A percentile compares a stretch with the other conserved stretches of the same genome.
Evolutionary conservation across 2,113 vertebrate genomes (phyloP).

Genomic region (Isichthys henryi): DNA sequence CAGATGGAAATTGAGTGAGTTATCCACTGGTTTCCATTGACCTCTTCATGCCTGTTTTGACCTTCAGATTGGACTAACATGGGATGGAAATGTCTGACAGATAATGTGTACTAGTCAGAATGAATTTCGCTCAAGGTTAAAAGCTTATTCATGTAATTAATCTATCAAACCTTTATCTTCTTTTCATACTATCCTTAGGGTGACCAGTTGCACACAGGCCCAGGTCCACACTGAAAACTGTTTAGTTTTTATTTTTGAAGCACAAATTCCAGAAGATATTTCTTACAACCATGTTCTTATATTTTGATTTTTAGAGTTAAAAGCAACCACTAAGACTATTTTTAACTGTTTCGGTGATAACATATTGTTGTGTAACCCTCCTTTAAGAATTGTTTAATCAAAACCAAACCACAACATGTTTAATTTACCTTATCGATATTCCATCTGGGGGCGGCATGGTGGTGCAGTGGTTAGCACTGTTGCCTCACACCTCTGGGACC

Average conservation of each 20-base stretch:
- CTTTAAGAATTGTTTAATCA: neutral
- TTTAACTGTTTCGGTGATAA: neutral
- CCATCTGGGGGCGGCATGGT: too few relatives aligned
- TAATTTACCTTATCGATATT: neutral
- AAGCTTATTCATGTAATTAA: constrained; percentile 5
- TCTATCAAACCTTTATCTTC: constrained; percentile 4
- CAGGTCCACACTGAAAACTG: neutral
- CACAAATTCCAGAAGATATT: neutral
- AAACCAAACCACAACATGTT: neutral
- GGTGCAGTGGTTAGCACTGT: too few relatives aligned
- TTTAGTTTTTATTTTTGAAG: neutral
- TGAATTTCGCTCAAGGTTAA: constrained; percentile 13
- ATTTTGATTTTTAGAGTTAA: neutral
- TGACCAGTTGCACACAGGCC: neutral
- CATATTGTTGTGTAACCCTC: neutral
- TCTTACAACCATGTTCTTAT: neutral
- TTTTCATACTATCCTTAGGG: neutral
- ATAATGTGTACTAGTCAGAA: neutral
- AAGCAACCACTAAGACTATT: neutral
- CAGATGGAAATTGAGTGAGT: constrained; percentile 8
- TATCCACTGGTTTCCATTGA: constrained; percentile 11
- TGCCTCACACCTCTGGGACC: too few relatives aligned
- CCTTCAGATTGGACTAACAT: constrained; percentile 2
- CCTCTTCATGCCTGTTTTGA: constrained; percentile 1
- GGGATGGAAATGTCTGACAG: neutral